Percentiles rank a stretch among this genome's conserved stretches.
Conservation (phyloP, 2,888 invertebrate genomes). For the Stenolophus ochropezus region DNA sequence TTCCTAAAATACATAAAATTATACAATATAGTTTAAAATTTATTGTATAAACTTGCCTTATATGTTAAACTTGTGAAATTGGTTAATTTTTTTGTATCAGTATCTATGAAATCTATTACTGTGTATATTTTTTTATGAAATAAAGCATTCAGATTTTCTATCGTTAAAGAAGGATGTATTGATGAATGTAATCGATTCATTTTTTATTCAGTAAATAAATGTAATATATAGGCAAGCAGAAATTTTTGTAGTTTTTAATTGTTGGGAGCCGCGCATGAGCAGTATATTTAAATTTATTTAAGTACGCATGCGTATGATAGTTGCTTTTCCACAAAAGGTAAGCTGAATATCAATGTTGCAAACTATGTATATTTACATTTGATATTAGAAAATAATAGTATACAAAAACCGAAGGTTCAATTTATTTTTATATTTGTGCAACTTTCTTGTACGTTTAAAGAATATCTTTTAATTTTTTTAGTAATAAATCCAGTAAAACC, state of each 20-base stretch:
- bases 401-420: neutral
- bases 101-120: conserved; percentile 76
- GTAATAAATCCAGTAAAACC: neutral
- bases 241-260: conserved; percentile 47
- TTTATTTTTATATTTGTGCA: no score
- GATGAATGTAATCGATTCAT: conserved; percentile 65
- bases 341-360: conserved; percentile 62
- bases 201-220: conserved; percentile 18
- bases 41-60: conserved; percentile 69
- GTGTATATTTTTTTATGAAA: conserved; percentile 75
- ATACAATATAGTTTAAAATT: neutral
- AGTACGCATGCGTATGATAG: conserved; percentile 28
- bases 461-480: no score
- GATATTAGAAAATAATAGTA: neutral
- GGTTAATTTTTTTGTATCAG: conserved; percentile 76
- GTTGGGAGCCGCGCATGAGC: conserved; percentile 36
- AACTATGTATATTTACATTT: neutral
- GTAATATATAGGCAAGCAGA: neutral
- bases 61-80: conserved; percentile 73
- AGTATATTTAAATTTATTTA: neutral
- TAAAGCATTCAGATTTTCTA: conserved; percentile 73
- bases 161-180: conserved; percentile 71
- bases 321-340: conserved; percentile 21
- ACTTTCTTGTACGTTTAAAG: no score
- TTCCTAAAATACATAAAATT: conserved; percentile 69